phyloP scores from a whole-genome alignment of 1,140 invertebrate species.

The Camponotus pennsylvanicus region DNA sequence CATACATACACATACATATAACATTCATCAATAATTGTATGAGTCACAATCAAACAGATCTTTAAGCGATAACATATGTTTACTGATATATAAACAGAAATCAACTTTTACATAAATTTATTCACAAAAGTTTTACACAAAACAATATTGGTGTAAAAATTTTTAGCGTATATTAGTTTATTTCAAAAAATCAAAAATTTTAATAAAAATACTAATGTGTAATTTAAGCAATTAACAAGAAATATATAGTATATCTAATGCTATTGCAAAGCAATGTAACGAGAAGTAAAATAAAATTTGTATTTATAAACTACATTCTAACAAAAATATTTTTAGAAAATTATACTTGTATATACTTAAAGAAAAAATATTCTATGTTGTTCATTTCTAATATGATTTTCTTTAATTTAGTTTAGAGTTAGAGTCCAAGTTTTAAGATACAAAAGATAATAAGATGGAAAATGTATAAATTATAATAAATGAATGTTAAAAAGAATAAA shows the following conservation, averaged over 20 bases:
- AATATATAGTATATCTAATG: background rate
- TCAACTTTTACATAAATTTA: slow-evolving; percentile 2
- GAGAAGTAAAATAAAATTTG: background rate
- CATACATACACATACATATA: slow-evolving; percentile 60
- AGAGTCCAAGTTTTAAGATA: background rate
- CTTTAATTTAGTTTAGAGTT: background rate
- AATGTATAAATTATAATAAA: background rate
- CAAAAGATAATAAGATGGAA: background rate
- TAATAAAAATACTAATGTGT: background rate
- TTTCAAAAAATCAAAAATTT: background rate
- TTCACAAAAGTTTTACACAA: background rate
- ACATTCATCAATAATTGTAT: slow-evolving; percentile 64
- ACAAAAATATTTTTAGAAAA: background rate
- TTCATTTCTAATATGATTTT: background rate
- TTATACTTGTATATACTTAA: background rate
- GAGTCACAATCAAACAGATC: slow-evolving; percentile 63
- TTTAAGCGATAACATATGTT: slow-evolving; percentile 41
- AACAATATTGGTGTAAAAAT: background rate
- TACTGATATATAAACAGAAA: slow-evolving; percentile 8
- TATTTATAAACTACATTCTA: background rate
- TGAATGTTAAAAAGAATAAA: background rate
- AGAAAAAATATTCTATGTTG: background rate
- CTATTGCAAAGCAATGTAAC: background rate
- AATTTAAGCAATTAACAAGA: background rate
- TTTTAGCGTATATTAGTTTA: background rate